phyloP scores from a whole-genome alignment of 2,113 vertebrate species.

The Actinemys pallida region DNA sequence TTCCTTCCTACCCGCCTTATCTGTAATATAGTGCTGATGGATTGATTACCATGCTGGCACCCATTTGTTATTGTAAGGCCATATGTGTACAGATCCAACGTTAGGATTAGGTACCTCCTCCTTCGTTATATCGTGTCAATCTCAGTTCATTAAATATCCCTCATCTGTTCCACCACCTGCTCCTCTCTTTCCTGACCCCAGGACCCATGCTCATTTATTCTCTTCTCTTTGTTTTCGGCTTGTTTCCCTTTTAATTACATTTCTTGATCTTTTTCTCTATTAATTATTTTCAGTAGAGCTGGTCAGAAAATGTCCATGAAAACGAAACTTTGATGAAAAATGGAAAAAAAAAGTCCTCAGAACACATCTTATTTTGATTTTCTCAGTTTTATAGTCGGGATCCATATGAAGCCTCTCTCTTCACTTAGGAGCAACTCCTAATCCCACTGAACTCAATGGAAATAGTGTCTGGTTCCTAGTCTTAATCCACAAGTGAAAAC shows the following conservation, averaged over 20 bases:
- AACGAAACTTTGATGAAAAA: constrained; percentile 63
- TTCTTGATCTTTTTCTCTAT: constrained; percentile 54
- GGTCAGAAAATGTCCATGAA: constrained; percentile 60
- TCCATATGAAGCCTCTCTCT: neutral
- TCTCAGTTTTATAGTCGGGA: neutral
- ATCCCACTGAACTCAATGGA: neutral
- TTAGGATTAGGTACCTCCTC: constrained; percentile 74
- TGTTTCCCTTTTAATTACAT: constrained; percentile 68
- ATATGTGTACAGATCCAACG: constrained; percentile 59
- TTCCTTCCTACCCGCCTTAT: constrained; percentile 70
- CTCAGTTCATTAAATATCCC: constrained; percentile 75
- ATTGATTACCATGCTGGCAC: constrained; percentile 71
- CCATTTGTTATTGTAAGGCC: constrained; percentile 76
- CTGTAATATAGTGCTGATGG: constrained; percentile 65
- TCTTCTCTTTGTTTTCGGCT: constrained; percentile 71
- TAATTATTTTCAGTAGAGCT: constrained; percentile 57
- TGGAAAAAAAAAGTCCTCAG: constrained; percentile 22
- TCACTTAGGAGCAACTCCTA: neutral
- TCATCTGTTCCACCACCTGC: constrained; percentile 72
- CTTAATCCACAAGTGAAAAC: neutral
- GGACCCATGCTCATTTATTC: constrained; percentile 54
- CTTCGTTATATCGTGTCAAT: constrained; percentile 71
- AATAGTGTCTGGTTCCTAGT: neutral
- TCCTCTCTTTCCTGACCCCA: constrained; percentile 62
- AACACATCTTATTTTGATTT: constrained; percentile 38